These are phyloP conservation scores for Hyphantria cunea DNA, from an alignment of 1,140 invertebrate genomes.

Conservation along the genomic window DNA sequence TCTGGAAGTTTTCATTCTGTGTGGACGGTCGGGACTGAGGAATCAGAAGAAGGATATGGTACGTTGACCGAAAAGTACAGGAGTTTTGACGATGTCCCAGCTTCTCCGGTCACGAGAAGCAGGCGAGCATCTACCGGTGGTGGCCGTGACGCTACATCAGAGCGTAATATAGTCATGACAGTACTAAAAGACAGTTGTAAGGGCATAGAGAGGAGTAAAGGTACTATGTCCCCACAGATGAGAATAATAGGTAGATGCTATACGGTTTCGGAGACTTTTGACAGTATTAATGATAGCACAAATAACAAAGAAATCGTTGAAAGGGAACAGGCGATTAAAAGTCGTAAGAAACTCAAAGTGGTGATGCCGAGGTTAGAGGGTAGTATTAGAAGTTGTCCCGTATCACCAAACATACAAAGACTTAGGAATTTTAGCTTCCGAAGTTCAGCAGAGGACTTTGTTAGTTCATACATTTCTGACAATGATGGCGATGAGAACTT, in stretches of 20 bases:
- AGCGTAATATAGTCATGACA: conserved; percentile 46
- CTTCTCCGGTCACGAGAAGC: conserved; percentile 67
- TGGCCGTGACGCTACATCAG: conserved; percentile 42
- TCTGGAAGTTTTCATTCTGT: conserved; percentile 47
- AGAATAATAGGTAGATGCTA: conserved; percentile 56
- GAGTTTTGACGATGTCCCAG: conserved; percentile 71
- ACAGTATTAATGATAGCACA: conserved; percentile 27
- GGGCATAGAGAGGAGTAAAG: conserved; percentile 48
- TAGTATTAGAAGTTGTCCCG: conserved; percentile 10
- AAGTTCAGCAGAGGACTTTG: conserved; percentile 1
- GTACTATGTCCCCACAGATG: conserved; percentile 55
- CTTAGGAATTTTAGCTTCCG: conserved; percentile 11
- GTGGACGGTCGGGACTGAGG: conserved; percentile 61
- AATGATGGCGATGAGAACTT: conserved; percentile 24
- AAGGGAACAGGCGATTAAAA: conserved; percentile 33
- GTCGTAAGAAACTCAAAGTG: conserved; percentile 2
- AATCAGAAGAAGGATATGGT: conserved; percentile 45
- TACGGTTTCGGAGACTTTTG: conserved; percentile 56
- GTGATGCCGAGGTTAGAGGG: neutral
- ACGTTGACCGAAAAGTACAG: conserved; percentile 52
- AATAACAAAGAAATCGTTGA: conserved; percentile 10
- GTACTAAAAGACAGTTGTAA: conserved; percentile 64
- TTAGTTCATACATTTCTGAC: conserved; percentile 1
- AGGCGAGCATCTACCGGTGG: conserved; percentile 64
- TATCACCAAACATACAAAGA: conserved; percentile 8